Conservation (phyloP, 2,113 vertebrate species). For the Poeciliopsis prolifica region DNA sequence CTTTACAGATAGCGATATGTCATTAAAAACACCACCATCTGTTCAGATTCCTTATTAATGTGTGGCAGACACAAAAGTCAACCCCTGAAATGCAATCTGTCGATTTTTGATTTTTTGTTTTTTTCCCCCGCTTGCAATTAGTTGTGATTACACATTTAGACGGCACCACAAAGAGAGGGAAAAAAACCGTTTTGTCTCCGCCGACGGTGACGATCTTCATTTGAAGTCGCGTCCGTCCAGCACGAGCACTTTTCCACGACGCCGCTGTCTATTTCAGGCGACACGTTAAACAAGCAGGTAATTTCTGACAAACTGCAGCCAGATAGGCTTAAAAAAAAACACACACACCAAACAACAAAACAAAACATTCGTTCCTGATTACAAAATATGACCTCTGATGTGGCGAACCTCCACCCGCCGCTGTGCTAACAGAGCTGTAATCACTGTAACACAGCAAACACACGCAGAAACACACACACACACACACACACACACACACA, state of each 20-base stretch:
- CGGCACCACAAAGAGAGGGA: constrained; percentile 22
- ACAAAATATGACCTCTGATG: constrained; percentile 46
- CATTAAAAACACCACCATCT: constrained; percentile 76
- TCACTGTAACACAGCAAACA: constrained; percentile 42
- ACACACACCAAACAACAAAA: too few species aligned
- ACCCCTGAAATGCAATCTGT: constrained; percentile 55
- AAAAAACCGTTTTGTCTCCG: constrained; percentile 43
- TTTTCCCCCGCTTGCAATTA: constrained; percentile 47
- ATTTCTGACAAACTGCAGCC: constrained; percentile 56
- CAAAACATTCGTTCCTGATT: constrained; percentile 47
- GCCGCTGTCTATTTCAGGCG: constrained; percentile 29
- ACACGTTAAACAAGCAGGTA: constrained; percentile 61
- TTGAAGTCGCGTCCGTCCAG: constrained; percentile 51
- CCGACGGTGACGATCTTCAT: constrained; percentile 50
- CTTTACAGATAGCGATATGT: constrained; percentile 74
- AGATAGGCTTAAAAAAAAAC: constrained; percentile 28
- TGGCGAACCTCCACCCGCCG: constrained; percentile 42
- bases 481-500: constrained; percentile 17
- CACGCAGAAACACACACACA: background rate
- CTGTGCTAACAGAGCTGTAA: constrained; percentile 48
- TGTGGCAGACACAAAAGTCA: constrained; percentile 54
- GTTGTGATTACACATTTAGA: constrained; percentile 58
- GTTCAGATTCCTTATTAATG: constrained; percentile 64
- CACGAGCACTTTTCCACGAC: constrained; percentile 35
- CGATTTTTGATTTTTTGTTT: constrained; percentile 27